Base-by-base conservation (phyloP, 2,888 invertebrate species). In the Pedicia rivosa region DNA sequence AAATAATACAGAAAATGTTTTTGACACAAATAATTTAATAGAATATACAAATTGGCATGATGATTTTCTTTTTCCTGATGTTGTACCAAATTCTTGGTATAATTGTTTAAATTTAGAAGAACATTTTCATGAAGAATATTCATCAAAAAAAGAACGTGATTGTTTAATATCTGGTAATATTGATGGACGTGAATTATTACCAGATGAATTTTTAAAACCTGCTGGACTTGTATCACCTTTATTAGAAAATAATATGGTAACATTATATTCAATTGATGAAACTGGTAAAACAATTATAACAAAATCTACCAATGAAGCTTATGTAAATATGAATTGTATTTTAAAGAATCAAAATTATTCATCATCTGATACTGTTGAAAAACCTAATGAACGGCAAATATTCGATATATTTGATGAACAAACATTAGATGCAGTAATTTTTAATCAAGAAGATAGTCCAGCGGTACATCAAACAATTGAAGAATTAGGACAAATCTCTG, bases 381-480 rank as follows among this genome's bases (percentile, higher is more conserved):
- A 3, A n/a, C 16, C 29, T 16, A 30, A 5, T 10, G 30, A 30
- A 30, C 3, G 5, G 17, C n/a, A 30, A n/a, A 17, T 30, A 12
- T 16, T 30, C 19, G 30, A 30, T 17, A 30, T 30, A 17, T 30
- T 30, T 17, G 30, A 16, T 17, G 19, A 17, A n/a, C 16, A 30
- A 30, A 17, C 30, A 3, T 30, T 30, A 12, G 30, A 30, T 30
- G 30, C 16, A 3, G 30, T 30, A 12, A 30, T 30, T 17, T 30
- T 17, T 7, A 30, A 30, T n/a, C n/a, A 30, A n/a, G 29, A 29
- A 6, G 15, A 29, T 17, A 30, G 30, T 30, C 16, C 16, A 3
- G n/a, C 30, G 17, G 30, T 30, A n/a, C n/a, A 30, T 17, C 30
- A 30, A 12, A 30, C 30, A 17, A 17, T 30, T n/a, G 19, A 30